Base-by-base conservation (phyloP, 64 coral and sea anemone species). In the Pachyseris speciosa region DNA sequence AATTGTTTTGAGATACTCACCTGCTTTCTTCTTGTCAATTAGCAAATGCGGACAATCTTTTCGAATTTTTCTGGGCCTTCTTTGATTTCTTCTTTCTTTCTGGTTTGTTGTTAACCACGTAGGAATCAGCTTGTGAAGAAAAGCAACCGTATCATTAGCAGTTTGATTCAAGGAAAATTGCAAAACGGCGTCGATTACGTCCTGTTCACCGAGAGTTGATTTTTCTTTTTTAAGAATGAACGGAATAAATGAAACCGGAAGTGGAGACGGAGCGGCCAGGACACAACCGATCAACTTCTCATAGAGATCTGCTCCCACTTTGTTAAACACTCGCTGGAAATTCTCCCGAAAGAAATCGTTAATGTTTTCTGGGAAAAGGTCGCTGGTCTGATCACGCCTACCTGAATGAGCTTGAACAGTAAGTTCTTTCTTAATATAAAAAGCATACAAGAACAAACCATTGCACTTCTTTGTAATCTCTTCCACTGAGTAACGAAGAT, bases 361-460 rank as follows among this genome's bases (percentile, higher is more conserved):
- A 57, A 57, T 57, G 4, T 57, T 20, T 20, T 4, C 52, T 15
- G 13, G 13, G 1, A 57, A 57, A 57, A 15, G 13, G 5, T 57
- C 13, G 52, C 52, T 22, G 5, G 22, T 2, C 19, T 57, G 6
- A 57, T 57, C 52, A 57, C 16, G 0, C 6, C 22, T 57, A 19
- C 52, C 52, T 57, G 52, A 57, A 57, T 57, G 52, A 4, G 22
- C 12, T 19, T 13, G 19, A 19, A 1, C 52, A 20, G 16, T 57
- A 5, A 57, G 52, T 57, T 57, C 52, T 67, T 67, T 42, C 3
- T n/a, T 36, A 41, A 84, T 66, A 58, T 66, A 64, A 11, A 42
- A 40, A 17, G 80, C 80, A 65, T 40, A 84, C 2, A 84, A 64
- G 29, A 84, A 84, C 11, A 84, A 26, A 6, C 80, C 80, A 42